These are phyloP conservation scores for Cydia fagiglandana DNA, from an alignment of 1,140 invertebrate species.

Conservation along the genomic window DNA sequence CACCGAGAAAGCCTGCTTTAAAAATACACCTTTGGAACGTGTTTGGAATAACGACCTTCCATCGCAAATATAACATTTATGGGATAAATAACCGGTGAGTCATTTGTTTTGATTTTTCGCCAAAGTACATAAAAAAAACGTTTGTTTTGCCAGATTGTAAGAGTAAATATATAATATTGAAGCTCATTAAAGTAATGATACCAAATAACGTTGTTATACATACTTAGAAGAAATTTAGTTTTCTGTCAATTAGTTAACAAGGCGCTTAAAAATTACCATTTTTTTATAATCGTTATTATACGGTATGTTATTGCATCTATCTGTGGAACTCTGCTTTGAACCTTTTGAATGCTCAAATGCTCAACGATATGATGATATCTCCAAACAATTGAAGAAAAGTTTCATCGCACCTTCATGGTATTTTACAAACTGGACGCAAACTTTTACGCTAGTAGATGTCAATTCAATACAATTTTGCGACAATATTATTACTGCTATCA, in stretches of 20 bases:
- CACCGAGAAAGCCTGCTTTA: slow-evolving; percentile 71
- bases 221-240: no score
- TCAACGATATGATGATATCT: not conserved
- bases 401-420: slow-evolving; percentile 23
- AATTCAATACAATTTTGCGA: no score
- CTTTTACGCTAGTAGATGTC: no score
- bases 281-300: no score
- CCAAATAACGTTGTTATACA: no score
- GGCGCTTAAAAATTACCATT: no score
- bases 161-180: not conserved
- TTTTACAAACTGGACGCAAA: no score
- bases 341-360: not conserved
- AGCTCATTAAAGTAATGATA: not conserved
- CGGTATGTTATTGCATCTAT: not conserved
- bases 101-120: slow-evolving; percentile 37
- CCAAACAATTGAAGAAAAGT: slow-evolving; percentile 33
- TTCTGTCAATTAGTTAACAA: no score
- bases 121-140: slow-evolving; percentile 32
- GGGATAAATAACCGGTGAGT: slow-evolving; percentile 37
- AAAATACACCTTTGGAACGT: slow-evolving; percentile 75
- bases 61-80: slow-evolving; percentile 41
- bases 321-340: not conserved
- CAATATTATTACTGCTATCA: slow-evolving; percentile 39
- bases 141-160: not conserved
- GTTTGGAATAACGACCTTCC: slow-evolving; percentile 60